Percentiles rank a stretch among this genome's conserved stretches.
phyloP scores from a whole-genome alignment of 2,797 vertebrate species.

The Microcaecilia unicolor region DNA sequence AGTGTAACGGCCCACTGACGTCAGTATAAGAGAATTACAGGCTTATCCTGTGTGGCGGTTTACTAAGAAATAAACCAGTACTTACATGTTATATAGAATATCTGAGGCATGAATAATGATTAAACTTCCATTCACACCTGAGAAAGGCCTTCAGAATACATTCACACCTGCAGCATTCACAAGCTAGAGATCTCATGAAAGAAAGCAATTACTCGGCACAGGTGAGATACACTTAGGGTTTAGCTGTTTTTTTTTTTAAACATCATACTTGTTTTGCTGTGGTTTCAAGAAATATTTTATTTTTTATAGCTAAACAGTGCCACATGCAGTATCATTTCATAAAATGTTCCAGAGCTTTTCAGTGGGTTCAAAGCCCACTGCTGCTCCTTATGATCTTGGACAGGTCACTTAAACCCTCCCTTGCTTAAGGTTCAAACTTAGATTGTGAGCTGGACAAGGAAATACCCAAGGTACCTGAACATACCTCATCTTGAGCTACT shows the following conservation, averaged over 20 bases:
- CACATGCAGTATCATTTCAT: slow-evolving; percentile 14
- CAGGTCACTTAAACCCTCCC: too few species aligned
- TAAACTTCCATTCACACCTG: slow-evolving; percentile 40
- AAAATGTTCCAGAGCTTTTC: slow-evolving; percentile 41
- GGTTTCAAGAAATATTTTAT: slow-evolving; percentile 13
- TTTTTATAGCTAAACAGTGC: slow-evolving; percentile 24
- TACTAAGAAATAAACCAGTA: too few species aligned
- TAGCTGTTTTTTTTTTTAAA: slow-evolving; percentile 36
- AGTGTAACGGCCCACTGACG: too few species aligned
- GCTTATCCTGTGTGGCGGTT: too few species aligned
- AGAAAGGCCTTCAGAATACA: slow-evolving; percentile 27
- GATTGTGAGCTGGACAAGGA: too few species aligned
- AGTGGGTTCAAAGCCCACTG: too few species aligned
- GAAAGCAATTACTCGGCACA: slow-evolving; percentile 44
- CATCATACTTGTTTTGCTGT: slow-evolving; percentile 31
- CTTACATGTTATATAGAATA: slow-evolving; percentile 40
- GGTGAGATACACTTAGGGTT: slow-evolving; percentile 38
- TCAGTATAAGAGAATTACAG: too few species aligned
- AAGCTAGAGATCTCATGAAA: slow-evolving; percentile 37
- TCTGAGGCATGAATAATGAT: slow-evolving; percentile 53
- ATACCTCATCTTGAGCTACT: too few species aligned
- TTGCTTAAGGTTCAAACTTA: too few species aligned
- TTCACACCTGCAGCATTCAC: slow-evolving; percentile 51
- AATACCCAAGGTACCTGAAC: too few species aligned
- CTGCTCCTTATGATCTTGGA: too few species aligned